phyloP scores from a whole-genome alignment of 2,888 invertebrate genomes.

The Cancer borealis region DNA sequence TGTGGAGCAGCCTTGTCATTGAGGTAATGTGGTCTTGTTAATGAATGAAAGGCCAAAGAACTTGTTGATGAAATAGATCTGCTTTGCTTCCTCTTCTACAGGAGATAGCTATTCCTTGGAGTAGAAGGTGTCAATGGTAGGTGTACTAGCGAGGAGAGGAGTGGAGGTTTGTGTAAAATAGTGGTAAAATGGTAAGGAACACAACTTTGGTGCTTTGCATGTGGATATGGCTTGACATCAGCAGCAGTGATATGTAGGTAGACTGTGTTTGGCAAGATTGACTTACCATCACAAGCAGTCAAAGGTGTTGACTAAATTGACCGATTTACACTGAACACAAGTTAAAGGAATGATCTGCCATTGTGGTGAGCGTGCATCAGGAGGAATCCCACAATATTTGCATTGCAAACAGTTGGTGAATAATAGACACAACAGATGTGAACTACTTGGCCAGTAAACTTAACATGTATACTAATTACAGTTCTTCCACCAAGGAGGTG shows the following conservation, averaged over 20 bases:
- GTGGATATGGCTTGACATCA: not conserved
- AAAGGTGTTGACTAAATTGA: not conserved
- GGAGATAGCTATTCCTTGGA: not conserved
- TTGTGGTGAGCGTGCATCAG: not conserved
- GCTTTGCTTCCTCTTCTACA: slow-evolving; percentile 3
- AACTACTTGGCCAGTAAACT: not conserved
- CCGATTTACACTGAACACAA: not conserved
- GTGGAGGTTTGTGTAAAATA: slow-evolving; percentile 1
- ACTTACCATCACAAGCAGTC: not conserved
- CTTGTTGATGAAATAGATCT: not conserved
- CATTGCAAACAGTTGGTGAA: not conserved
- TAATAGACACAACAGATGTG: not conserved
- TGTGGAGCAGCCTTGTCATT: not conserved
- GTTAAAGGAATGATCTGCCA: not conserved
- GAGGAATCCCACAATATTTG: not conserved
- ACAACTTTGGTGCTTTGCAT: not conserved
- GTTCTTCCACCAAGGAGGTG: not conserved
- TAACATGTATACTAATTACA: not conserved
- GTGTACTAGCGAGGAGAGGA: not conserved
- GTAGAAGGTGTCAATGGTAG: not conserved
- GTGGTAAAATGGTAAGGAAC: not conserved
- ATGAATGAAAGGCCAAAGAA: not conserved
- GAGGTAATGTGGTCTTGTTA: not conserved
- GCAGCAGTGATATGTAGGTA: not conserved
- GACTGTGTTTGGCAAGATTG: not conserved